Evolutionary conservation across 2,797 vertebrate species (phyloP).

Genomic region (Cyclopterus lumpus): DNA sequence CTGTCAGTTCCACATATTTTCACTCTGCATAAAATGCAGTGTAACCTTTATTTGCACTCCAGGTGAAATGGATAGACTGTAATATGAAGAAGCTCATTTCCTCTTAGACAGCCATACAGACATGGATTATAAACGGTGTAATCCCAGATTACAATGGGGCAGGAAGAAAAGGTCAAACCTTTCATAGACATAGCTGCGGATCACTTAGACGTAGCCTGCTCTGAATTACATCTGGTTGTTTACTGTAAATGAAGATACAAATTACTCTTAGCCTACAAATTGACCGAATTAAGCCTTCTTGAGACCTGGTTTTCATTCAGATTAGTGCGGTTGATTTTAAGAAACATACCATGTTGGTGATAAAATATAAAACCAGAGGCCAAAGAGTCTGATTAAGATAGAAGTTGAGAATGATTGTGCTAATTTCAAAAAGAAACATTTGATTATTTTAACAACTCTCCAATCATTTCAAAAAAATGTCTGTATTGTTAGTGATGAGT

Average conservation of each 20-base stretch:
- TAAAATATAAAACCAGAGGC: slow-evolving; percentile 46
- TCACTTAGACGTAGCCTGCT: slow-evolving; percentile 49
- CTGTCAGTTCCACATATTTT: slow-evolving; percentile 38
- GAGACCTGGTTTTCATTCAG: not conserved
- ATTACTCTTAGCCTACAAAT: slow-evolving; percentile 18
- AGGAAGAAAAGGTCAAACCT: slow-evolving; percentile 57
- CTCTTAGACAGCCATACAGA: slow-evolving; percentile 47
- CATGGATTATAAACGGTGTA: slow-evolving; percentile 64
- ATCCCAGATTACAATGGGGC: slow-evolving; percentile 68
- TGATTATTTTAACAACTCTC: slow-evolving; percentile 4
- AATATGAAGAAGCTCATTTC: slow-evolving; percentile 44
- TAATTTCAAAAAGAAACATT: slow-evolving; percentile 34
- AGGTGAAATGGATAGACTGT: slow-evolving; percentile 36
- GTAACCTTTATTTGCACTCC: slow-evolving; percentile 59
- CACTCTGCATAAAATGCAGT: slow-evolving; percentile 42
- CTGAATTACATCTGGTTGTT: slow-evolving; percentile 37
- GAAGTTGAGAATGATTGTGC: slow-evolving; percentile 28
- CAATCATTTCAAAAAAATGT: slow-evolving; percentile 34
- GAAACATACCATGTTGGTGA: slow-evolving; percentile 2
- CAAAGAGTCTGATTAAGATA: slow-evolving; percentile 49
- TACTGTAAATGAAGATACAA: slow-evolving; percentile 6
- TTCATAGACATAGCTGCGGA: slow-evolving; percentile 50
- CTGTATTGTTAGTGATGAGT: slow-evolving; percentile 53
- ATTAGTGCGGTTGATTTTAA: slow-evolving; percentile 1
- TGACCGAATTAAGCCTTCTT: slow-evolving; percentile 13